A percentile compares a stretch with the other conserved stretches of the same genome.
These are phyloP conservation scores for Lithophane socia DNA, from an alignment of 2,888 invertebrate species.

Conservation along the genomic window DNA sequence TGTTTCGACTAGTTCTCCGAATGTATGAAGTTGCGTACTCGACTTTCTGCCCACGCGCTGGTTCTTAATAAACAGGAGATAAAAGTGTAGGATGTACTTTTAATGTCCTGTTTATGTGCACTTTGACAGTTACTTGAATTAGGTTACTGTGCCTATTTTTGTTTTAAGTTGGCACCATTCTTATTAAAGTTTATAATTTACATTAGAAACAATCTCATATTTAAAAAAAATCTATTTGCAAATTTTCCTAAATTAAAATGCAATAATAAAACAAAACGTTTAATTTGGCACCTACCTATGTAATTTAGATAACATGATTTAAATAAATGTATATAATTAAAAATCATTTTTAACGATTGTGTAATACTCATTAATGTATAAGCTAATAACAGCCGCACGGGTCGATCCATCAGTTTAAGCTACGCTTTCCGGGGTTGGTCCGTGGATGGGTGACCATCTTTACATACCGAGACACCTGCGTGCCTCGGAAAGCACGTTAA, in stretches of 20 bases:
- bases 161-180: background rate
- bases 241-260: background rate
- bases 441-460: too few relatives aligned
- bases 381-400: too few relatives aligned
- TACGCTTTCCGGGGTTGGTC: too few relatives aligned
- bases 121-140: background rate
- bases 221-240: background rate
- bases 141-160: background rate
- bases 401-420: too few relatives aligned
- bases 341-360: background rate
- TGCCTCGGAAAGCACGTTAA: too few relatives aligned
- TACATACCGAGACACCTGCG: too few relatives aligned
- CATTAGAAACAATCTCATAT: background rate
- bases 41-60: background rate
- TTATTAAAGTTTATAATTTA: background rate
- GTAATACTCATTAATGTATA: background rate
- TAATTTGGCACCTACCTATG: background rate
- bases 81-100: background rate
- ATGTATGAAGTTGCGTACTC: constrained; percentile 7
- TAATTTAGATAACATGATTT: background rate
- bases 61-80: constrained; percentile 7
- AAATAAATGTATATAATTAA: background rate
- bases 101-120: background rate
- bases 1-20: constrained; percentile 16
- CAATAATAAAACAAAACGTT: background rate